Evolutionary conservation across 2,888 invertebrate genomes (phyloP).

Genomic region (Euplexia lucipara): DNA sequence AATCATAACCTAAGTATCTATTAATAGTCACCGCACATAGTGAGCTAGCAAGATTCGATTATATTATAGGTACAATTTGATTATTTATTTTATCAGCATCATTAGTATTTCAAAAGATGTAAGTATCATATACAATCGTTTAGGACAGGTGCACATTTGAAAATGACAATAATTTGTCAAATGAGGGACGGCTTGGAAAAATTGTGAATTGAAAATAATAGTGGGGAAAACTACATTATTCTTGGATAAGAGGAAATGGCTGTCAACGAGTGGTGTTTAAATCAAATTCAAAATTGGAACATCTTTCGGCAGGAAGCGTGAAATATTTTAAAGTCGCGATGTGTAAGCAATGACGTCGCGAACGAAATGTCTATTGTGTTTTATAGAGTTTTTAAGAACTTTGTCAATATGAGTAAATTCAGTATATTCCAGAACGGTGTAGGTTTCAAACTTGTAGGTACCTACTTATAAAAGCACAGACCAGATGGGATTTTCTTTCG

Average conservation of each 20-base stretch:
- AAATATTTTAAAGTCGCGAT: slow-evolving; percentile 84
- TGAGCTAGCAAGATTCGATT: slow-evolving; percentile 11
- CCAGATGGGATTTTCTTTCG: not conserved
- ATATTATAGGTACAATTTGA: slow-evolving; percentile 4
- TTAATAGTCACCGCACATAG: not conserved
- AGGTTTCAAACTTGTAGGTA: too few relatives aligned
- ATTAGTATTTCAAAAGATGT: slow-evolving; percentile 2
- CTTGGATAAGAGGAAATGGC: slow-evolving; percentile 86
- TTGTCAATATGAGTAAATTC: not conserved
- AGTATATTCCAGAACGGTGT: not conserved
- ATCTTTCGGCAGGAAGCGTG: slow-evolving; percentile 88
- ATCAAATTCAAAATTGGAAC: slow-evolving; percentile 90
- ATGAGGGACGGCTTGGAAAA: slow-evolving; percentile 70
- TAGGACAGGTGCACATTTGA: slow-evolving; percentile 59
- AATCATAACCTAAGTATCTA: too few relatives aligned
- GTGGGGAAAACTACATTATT: slow-evolving; percentile 76
- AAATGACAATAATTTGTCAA: slow-evolving; percentile 75
- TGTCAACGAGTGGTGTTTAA: slow-evolving; percentile 85
- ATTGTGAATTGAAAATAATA: slow-evolving; percentile 75
- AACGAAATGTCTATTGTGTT: slow-evolving; percentile 72
- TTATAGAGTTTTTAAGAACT: slow-evolving; percentile 64
- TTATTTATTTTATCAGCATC: slow-evolving; percentile 8
- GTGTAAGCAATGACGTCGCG: slow-evolving; percentile 75
- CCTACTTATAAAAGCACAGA: not conserved
- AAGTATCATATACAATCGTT: slow-evolving; percentile 24